These are phyloP conservation scores for Cyclura pinguis DNA, from an alignment of 2,797 vertebrate species.

Conservation along the genomic window DNA sequence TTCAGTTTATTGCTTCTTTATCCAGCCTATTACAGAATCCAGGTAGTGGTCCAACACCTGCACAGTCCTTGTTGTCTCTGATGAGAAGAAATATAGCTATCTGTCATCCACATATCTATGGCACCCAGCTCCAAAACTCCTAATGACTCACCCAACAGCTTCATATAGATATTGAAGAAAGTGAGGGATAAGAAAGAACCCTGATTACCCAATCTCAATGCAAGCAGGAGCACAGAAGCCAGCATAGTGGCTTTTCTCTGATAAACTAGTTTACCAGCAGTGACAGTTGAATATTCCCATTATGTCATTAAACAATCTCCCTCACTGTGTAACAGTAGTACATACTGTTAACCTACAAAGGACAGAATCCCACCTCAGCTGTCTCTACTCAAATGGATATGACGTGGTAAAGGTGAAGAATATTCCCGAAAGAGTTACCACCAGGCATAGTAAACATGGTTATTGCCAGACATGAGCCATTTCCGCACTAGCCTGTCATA, in stretches of 20 bases:
- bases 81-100: no score
- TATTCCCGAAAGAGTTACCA: no score
- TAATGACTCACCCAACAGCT: no score
- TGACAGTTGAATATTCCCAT: neutral
- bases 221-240: neutral
- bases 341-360: neutral
- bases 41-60: no score
- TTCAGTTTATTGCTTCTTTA: no score
- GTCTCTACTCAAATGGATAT: neutral
- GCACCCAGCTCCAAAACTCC: no score
- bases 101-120: no score
- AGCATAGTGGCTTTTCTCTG: neutral
- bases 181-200: no score
- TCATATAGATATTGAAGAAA: no score
- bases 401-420: neutral
- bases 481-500: no score
- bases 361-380: neutral
- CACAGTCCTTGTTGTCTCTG: no score
- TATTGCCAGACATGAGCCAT: neutral
- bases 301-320: neutral
- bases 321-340: neutral
- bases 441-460: neutral
- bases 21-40: no score
- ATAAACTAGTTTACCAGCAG: neutral
- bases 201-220: neutral